Evolutionary conservation across 92 coral and sea anemone genomes (phyloP), one percentile per base, ranked within the genome.

Genomic region (Virgularia gustaviana): DNA sequence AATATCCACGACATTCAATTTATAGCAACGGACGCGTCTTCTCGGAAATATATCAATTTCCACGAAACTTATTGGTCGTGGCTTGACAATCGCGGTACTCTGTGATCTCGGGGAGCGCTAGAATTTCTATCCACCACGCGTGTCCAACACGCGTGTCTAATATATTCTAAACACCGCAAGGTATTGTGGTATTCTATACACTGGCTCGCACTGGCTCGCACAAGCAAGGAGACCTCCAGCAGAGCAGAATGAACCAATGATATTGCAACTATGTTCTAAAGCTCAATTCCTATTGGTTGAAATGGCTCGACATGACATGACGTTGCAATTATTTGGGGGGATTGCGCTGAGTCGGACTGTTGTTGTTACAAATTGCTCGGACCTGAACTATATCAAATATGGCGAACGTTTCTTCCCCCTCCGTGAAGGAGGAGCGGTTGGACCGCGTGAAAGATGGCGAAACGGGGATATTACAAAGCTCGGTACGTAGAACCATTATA

Each of bases 401-500:
- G 75, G 75, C 75, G 61, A 36, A 59, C 0, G 34, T 55, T 68
- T 35, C 75, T 68, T 68, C 75, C 47, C 62, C 62, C 10, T n/a
- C n/a, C n/a, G n/a, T n/a, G n/a, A n/a, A n/a, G n/a, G n/a, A n/a
- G n/a, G n/a, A n/a, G n/a, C n/a, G n/a, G n/a, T n/a, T n/a, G n/a
- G n/a, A n/a, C n/a, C 16, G 31, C 5, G 12, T 2, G 19, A 49
- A 68, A 30, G 49, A 12, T 12, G 61, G 60, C 36, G 47, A 32
- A 36, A 51, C 62, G 19, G 99, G 99, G 63, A 89, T 94, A 42
- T 90, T 96, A 16, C 87, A 86, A 1, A 94, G 96, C 78, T 71
- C 99, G 57, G 99, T 94, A 78, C 80, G 88, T 79, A 52, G n/a
- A 37, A 24, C 34, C 49, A 65, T 3, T 30, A 4, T 51, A 13